Evolutionary conservation across 2,888 invertebrate genomes (phyloP), one percentile per base, ranked within the genome.

Genomic region (Steinernema hermaphroditum): DNA sequence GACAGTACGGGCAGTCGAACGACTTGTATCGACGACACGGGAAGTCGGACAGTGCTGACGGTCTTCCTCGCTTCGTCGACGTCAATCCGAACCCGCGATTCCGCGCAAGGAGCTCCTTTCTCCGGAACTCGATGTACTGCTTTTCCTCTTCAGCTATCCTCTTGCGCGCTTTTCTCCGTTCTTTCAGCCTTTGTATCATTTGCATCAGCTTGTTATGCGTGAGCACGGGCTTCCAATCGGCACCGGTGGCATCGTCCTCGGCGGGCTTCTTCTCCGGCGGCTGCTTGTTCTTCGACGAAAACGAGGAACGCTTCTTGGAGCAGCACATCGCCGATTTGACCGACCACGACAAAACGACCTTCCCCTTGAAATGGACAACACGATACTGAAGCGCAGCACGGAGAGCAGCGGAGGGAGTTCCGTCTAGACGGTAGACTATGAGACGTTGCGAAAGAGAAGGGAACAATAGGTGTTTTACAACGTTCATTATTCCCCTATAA

Each of bases 111-210:
- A 77, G 72, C 71, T 73, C 41, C 14, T 69, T 57, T 49, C 73
- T 76, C 62, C 73, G 54, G 68, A 69, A 77, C 69, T 77, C 74
- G 70, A 77, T 73, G 54, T 73, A 77, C 49, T 74, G 72, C 73
- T 75, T 71, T 69, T 77, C 77, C 46, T 77, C 76, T 68, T 77
- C 70, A 2, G 71, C 68, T 29, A 76, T 76, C 57, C 68, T 32
- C 41, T 62, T 44, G 19, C 69, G 29, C 19, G 72, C 68, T 0
- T 72, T 29, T 24, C 68, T 72, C 22, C 72, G 16, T 4, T 54
- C 49, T 4, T 50, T 49, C 32, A 68, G 32, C 54, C 54, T 24
- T 54, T 37, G 22, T 27, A 74, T 22, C 27, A 62, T 57, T 14
- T 2, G 22, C 12, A 32, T n/a, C 32, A 62, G 22, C 32, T 62